A percentile compares a stretch with the other conserved stretches of the same genome.
Evolutionary conservation across 2,888 invertebrate species (phyloP).

Genomic region (Tipula lateralis): DNA sequence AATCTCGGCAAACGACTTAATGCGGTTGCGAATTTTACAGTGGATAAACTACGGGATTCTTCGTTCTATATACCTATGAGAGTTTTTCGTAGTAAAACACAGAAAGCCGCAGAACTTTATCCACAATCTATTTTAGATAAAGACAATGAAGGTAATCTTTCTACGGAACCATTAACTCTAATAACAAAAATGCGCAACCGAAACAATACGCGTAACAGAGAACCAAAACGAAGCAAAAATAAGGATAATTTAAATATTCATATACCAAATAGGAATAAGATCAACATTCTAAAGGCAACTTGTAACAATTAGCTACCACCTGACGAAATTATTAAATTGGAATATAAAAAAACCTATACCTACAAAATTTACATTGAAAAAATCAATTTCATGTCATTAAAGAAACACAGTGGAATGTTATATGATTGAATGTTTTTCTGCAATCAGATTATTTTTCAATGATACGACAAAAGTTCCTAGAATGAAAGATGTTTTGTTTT

Average conservation of each 20-base stretch:
- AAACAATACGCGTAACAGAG: conserved; percentile 29
- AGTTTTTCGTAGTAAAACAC: background rate
- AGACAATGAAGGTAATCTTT: background rate
- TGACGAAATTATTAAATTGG: background rate
- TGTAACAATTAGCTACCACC: conserved; percentile 30
- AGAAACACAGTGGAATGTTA: background rate
- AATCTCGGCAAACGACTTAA: background rate
- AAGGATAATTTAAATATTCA: background rate
- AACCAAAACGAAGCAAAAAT: background rate
- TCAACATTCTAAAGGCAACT: background rate
- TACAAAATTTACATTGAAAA: background rate
- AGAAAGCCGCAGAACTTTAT: background rate
- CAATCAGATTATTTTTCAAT: conserved; percentile 30
- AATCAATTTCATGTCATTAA: background rate
- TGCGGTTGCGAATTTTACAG: background rate
- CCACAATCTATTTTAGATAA: background rate
- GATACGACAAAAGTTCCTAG: conserved; percentile 5
- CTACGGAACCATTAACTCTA: conserved; percentile 20
- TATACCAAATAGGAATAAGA: conserved; percentile 28
- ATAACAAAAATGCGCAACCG: conserved; percentile 30
- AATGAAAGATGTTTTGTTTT: background rate
- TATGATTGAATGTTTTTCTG: conserved; percentile 27
- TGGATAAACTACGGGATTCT: background rate
- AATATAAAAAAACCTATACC: background rate
- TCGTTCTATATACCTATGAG: background rate